A percentile compares a stretch with the other conserved stretches of the same genome.
Conservation (phyloP, 2,888 invertebrate species). For the Synergus gifuensis region DNA sequence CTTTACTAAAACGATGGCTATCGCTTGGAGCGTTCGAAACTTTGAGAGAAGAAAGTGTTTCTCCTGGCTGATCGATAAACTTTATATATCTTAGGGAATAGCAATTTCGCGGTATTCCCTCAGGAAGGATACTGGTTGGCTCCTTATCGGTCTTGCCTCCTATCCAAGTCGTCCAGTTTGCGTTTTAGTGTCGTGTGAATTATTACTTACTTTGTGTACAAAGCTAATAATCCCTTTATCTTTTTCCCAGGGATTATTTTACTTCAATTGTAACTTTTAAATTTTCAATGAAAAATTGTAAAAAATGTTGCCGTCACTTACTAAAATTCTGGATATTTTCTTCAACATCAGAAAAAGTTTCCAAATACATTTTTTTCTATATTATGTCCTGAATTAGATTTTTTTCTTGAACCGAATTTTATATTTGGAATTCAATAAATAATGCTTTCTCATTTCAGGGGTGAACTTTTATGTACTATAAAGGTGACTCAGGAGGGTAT, state of each 20-base stretch:
- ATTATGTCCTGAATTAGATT: too few relatives aligned
- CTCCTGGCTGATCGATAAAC: conserved; percentile 56
- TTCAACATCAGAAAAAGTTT: too few relatives aligned
- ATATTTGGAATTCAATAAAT: too few relatives aligned
- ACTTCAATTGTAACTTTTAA: too few relatives aligned
- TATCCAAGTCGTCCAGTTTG: conserved; percentile 12
- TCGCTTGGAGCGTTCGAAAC: conserved; percentile 26
- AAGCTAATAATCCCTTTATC: neutral
- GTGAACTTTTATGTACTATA: too few relatives aligned
- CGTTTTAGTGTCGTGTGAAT: neutral
- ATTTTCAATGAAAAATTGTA: too few relatives aligned
- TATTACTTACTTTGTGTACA: neutral
- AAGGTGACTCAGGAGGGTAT: too few relatives aligned
- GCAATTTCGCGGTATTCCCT: conserved; percentile 62
- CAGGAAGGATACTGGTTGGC: conserved; percentile 53
- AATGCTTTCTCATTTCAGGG: too few relatives aligned
- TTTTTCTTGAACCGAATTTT: too few relatives aligned
- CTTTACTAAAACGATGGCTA: conserved; percentile 38
- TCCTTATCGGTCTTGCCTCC: conserved; percentile 51
- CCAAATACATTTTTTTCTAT: too few relatives aligned
- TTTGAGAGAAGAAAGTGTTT: conserved; percentile 59
- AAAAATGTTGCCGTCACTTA: too few relatives aligned
- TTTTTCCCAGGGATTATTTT: neutral
- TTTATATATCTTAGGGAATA: conserved; percentile 64
- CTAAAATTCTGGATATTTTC: too few relatives aligned